Base-by-base conservation (phyloP, 2,797 vertebrate genomes). In the Anabas testudineus region DNA sequence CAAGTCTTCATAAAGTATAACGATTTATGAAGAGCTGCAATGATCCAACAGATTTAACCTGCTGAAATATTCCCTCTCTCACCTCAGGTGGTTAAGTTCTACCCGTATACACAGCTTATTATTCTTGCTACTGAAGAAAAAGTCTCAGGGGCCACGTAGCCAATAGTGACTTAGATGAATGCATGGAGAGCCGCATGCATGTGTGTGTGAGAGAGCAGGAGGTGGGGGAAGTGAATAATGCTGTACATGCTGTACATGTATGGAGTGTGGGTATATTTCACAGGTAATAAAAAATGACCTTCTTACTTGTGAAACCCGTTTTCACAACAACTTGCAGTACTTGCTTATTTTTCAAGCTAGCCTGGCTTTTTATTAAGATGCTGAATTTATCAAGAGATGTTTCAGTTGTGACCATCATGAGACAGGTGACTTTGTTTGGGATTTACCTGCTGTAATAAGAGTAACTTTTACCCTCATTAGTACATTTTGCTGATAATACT, bases 11-110 rank as follows among this genome's bases (percentile, higher is more conserved):
- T 43, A 5, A 43, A 43, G 8, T 8, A 7, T 2, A n/a, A 43
- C 43, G 2, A 43, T 43, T 43, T 43, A 43, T 8, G n/a, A n/a
- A n/a, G n/a, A n/a, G 39, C 18, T 43, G 6, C 32, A 10, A 34
- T 8, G 26, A 26, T 26, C 3, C 26, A 26, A 26, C 32, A 32
- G n/a, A 19, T 45, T 45, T 19, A 71, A 47, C 22, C 43, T 63
- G n/a, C 58, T 83, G 57, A 78, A 82, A 82, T 64, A 81, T 72
- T 83, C 59, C 85, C 51, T 57, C 10, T 43, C 32, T 48, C 21
- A 21, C 22, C 36, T 46, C 46, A 49, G 43, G 14, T 67, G 66
- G 55, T 67, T 18, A 15, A 60, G 53, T 34, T 47, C 30, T 21
- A 36, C 48, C 3, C 18, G 8, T 37, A 59, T 28, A n/a, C 30